Evolutionary conservation across 2,888 invertebrate genomes (phyloP).

Genomic region (Strigamia transsilvanica): DNA sequence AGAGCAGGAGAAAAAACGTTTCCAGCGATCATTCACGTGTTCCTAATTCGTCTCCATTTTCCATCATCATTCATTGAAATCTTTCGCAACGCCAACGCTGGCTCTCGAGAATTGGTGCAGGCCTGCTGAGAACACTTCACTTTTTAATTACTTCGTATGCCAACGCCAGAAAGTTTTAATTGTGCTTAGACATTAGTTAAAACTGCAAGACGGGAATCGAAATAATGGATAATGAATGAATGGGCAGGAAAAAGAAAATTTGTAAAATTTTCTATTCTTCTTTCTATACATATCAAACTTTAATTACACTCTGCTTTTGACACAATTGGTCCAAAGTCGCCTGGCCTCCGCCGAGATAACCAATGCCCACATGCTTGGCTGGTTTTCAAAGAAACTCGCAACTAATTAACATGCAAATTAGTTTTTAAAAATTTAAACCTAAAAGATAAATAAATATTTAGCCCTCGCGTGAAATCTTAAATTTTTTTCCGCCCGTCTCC

Average conservation of each 20-base stretch:
- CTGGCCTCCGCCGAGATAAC: conserved; percentile 25
- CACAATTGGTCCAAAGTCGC: neutral
- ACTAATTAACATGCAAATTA: conserved; percentile 26
- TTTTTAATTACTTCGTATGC: conserved; percentile 21
- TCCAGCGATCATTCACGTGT: conserved; percentile 5
- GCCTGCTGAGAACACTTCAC: conserved; percentile 26
- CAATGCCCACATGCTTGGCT: neutral
- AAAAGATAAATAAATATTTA: conserved; percentile 11
- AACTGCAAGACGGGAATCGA: neutral
- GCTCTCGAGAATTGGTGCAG: conserved; percentile 16
- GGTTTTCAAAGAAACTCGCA: conserved; percentile 12
- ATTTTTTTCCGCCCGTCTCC: neutral
- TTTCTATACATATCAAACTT: neutral
- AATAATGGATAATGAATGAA: neutral
- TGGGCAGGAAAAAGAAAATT: neutral
- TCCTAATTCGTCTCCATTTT: conserved; percentile 17
- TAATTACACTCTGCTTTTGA: conserved; percentile 30
- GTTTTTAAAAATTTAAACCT: neutral
- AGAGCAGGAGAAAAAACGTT: neutral
- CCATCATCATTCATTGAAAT: conserved; percentile 16
- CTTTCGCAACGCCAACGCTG: neutral
- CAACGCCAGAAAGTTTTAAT: conserved; percentile 26
- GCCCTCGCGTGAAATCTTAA: neutral
- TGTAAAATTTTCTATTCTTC: neutral
- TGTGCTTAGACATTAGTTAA: conserved; percentile 9